Conservation (phyloP, 23 tunicate genomes). For the Ciona savignyi region DNA sequence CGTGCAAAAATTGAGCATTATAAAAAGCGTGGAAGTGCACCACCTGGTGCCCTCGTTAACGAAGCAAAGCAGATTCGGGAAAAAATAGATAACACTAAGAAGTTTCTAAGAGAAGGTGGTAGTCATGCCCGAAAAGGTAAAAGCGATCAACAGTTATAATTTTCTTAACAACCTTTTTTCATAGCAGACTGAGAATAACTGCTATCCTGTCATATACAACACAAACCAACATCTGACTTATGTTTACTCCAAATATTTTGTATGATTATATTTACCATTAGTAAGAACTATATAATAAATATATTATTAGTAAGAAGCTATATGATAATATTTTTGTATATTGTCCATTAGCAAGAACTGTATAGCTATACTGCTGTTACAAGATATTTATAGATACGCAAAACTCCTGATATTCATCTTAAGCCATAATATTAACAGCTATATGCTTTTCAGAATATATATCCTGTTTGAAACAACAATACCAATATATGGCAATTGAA, state of each 20-base stretch:
- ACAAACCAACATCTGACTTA: not conserved
- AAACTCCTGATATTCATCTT: not conserved
- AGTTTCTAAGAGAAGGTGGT: slow-evolving; percentile 60
- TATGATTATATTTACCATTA: not conserved
- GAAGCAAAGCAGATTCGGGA: slow-evolving; percentile 29
- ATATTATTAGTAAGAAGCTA: not conserved
- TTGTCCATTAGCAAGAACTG: too few species aligned
- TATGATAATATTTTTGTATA: too few species aligned
- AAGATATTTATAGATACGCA: too few species aligned
- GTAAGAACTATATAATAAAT: too few species aligned
- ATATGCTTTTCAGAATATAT: slow-evolving; percentile 42
- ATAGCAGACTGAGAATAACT: too few species aligned
- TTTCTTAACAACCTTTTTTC: too few species aligned
- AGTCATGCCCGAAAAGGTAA: slow-evolving; percentile 51
- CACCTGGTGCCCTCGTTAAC: slow-evolving; percentile 16
- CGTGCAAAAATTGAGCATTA: slow-evolving; percentile 54
- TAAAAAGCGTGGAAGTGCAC: slow-evolving; percentile 26
- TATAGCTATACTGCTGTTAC: too few species aligned
- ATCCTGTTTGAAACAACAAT: slow-evolving; percentile 35
- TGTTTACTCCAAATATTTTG: not conserved
- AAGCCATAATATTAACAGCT: not conserved
- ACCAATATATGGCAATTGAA: slow-evolving; percentile 40
- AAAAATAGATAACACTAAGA: slow-evolving; percentile 41
- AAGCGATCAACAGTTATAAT: not conserved
- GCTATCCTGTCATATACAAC: not conserved